Evolutionary conservation across 2,797 vertebrate species (phyloP).

Genomic region (Silurus aristotelis): DNA sequence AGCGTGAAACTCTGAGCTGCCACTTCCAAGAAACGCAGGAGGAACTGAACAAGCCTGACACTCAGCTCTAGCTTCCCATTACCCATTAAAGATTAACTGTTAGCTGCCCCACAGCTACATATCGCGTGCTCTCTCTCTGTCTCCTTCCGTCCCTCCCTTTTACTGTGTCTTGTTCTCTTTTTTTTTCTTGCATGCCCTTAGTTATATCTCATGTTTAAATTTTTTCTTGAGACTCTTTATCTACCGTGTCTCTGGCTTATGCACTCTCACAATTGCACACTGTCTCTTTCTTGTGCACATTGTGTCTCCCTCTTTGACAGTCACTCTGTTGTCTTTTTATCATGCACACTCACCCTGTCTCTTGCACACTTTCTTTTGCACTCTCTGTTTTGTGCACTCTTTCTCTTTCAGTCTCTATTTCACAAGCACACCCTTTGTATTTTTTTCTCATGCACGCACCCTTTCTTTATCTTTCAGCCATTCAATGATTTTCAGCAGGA

Average conservation of each 20-base stretch:
- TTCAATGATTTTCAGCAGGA: not conserved
- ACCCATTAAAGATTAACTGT: slow-evolving; percentile 52
- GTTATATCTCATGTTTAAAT: not conserved
- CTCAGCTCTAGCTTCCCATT: slow-evolving; percentile 40
- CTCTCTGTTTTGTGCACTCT: not conserved
- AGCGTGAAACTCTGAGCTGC: slow-evolving; percentile 31
- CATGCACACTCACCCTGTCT: not conserved
- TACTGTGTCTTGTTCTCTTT: not conserved
- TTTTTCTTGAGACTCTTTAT: not conserved
- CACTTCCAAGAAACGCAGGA: slow-evolving; percentile 49
- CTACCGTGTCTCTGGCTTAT: not conserved
- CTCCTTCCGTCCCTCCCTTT: not conserved
- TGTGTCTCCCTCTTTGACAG: not conserved
- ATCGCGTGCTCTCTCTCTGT: not conserved
- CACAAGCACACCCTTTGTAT: not conserved
- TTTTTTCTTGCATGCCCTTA: not conserved
- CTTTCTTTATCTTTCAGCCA: not conserved
- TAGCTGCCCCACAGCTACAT: not conserved
- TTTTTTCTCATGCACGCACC: not conserved
- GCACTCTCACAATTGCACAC: too few species aligned
- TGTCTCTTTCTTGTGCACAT: not conserved
- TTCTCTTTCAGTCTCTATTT: too few species aligned
- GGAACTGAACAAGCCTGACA: slow-evolving; percentile 39
- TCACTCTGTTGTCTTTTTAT: not conserved
- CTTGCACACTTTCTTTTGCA: not conserved